phyloP scores from a whole-genome alignment of 2,797 vertebrate genomes.

The Lacerta agilis region DNA sequence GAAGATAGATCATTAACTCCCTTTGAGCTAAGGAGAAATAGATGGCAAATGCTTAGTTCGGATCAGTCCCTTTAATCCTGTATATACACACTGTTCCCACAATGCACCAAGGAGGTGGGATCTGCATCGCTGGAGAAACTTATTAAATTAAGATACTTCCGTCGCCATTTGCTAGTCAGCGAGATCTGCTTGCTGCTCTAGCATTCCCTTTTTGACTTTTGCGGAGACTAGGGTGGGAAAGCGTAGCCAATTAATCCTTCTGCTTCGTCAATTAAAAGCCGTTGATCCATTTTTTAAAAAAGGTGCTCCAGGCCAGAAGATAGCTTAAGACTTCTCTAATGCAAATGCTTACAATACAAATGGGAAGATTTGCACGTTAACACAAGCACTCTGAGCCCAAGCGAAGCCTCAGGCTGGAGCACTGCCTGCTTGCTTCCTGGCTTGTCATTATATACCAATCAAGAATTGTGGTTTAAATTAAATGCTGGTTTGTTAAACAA shows the following conservation, averaged over 20 bases:
- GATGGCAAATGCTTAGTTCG: conserved; percentile 4
- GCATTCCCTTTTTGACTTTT: background rate
- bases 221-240: background rate
- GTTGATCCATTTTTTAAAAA: no score
- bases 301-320: no score
- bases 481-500: background rate
- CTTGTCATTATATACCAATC: background rate
- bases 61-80: conserved; percentile 4
- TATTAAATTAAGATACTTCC: conserved; percentile 26
- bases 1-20: conserved; percentile 28
- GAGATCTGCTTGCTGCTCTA: background rate
- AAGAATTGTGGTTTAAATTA: background rate
- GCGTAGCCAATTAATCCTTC: background rate
- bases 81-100: conserved; percentile 18
- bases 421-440: no score
- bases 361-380: no score
- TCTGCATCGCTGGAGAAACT: conserved; percentile 15
- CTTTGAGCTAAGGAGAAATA: conserved; percentile 45
- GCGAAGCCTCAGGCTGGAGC: no score
- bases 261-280: no score
- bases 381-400: no score
- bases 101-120: background rate
- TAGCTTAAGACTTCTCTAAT: no score
- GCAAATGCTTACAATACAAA: no score
- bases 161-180: conserved; percentile 26